Evolutionary conservation across 2,797 vertebrate genomes (phyloP).

Genomic region (Leptodactylus fallax): DNA sequence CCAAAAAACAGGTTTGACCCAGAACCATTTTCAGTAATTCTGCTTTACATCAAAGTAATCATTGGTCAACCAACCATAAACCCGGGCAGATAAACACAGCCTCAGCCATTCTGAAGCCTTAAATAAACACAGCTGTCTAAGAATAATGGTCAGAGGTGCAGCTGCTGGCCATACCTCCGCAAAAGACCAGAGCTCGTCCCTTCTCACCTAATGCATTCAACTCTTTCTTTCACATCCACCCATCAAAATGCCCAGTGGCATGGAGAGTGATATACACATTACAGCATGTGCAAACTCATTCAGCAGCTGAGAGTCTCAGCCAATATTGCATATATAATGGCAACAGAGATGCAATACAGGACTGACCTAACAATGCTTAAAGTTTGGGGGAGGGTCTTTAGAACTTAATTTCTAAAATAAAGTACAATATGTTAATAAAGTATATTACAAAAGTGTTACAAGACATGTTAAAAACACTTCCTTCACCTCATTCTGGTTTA

Average conservation of each 20-base stretch:
- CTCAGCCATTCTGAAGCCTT: slow-evolving; percentile 23
- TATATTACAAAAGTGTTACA: no score
- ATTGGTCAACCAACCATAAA: slow-evolving; percentile 46
- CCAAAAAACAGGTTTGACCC: not conserved
- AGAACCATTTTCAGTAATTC: not conserved
- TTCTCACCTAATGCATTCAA: not conserved
- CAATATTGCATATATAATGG: no score
- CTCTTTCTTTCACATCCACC: not conserved
- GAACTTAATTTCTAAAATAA: no score
- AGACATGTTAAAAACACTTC: no score
- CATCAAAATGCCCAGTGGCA: not conserved
- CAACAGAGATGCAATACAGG: no score
- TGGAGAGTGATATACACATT: not conserved
- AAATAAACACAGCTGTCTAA: slow-evolving; percentile 58
- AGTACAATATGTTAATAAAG: no score
- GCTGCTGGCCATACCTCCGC: slow-evolving; percentile 16
- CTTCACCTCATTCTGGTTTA: no score
- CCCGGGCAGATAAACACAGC: slow-evolving; percentile 6
- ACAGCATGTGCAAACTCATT: not conserved
- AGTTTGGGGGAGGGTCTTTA: no score
- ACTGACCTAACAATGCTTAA: no score
- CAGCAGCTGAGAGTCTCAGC: no score
- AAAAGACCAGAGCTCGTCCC: not conserved
- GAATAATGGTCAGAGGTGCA: slow-evolving; percentile 37
- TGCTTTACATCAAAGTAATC: slow-evolving; percentile 42